Percentiles rank a stretch among this genome's conserved stretches.
These are phyloP conservation scores for Mormyrus hasselquistii DNA, from an alignment of 2,797 vertebrate species.

Conservation along the genomic window DNA sequence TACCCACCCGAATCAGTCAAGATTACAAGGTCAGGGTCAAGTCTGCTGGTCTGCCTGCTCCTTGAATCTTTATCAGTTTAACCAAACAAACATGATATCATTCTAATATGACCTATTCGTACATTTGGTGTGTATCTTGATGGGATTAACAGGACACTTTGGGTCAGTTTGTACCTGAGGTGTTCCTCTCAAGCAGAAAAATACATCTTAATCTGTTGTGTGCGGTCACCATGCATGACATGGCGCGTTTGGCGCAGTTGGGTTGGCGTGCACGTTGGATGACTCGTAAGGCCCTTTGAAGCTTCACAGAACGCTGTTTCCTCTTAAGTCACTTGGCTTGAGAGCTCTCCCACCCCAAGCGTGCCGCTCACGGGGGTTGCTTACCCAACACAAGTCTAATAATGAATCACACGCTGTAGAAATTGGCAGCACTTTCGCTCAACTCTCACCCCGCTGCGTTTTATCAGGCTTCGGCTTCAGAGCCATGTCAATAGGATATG, in stretches of 20 bases:
- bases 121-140: neutral
- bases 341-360: slow-evolving; percentile 37
- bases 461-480: neutral
- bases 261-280: neutral
- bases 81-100: neutral
- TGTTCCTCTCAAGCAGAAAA: neutral
- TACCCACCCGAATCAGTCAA: slow-evolving; percentile 26
- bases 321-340: slow-evolving; percentile 27
- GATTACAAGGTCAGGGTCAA: slow-evolving; percentile 25
- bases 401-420: neutral
- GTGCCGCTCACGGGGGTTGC: slow-evolving; percentile 16
- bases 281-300: neutral
- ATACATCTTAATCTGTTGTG: neutral
- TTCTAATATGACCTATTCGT: neutral
- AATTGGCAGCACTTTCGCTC: neutral
- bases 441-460: neutral
- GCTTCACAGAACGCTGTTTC: slow-evolving; percentile 2
- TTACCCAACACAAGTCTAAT: slow-evolving; percentile 8
- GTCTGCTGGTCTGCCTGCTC: slow-evolving; percentile 22
- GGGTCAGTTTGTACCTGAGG: neutral
- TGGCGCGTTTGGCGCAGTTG: neutral
- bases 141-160: neutral
- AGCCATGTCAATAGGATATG: neutral
- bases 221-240: neutral
- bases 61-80: neutral